Percentiles rank a stretch among this genome's conserved stretches.
phyloP scores from a whole-genome alignment of 2,888 invertebrate species.

The Scaptomyza cyrtandrae region DNA sequence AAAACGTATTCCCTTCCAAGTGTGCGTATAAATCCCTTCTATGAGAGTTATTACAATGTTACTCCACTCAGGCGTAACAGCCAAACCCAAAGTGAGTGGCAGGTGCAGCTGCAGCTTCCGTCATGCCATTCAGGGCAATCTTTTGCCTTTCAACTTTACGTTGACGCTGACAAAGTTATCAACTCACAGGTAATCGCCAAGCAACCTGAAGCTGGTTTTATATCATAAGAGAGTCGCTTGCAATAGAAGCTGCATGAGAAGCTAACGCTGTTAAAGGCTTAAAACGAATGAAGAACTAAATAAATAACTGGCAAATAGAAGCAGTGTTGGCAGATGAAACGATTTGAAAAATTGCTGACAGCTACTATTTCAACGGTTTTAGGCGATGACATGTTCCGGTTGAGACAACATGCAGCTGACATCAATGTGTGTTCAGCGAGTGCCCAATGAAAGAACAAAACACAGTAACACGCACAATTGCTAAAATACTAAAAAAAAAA shows the following conservation, averaged over 20 bases:
- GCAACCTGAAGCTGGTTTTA: background rate
- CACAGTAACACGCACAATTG: conserved; percentile 32
- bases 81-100: conserved; percentile 9
- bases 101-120: conserved; percentile 13
- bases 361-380: conserved; percentile 4
- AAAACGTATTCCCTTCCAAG: background rate
- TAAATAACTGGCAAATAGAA: conserved; percentile 61
- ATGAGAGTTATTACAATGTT: background rate
- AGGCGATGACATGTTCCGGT: conserved; percentile 38
- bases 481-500: conserved; percentile 1
- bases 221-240: background rate
- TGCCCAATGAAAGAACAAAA: conserved; percentile 37
- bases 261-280: background rate
- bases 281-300: conserved; percentile 22
- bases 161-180: conserved; percentile 37
- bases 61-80: conserved; percentile 1
- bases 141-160: background rate
- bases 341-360: conserved; percentile 37
- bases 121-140: background rate
- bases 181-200: background rate
- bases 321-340: conserved; percentile 14
- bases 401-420: conserved; percentile 66
- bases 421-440: conserved; percentile 55
- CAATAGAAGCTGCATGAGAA: background rate
- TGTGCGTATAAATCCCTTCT: background rate